A percentile compares a stretch with the other conserved stretches of the same genome.
phyloP scores from a whole-genome alignment of 2,797 vertebrate genomes.

The Phalloptychus januarius region DNA sequence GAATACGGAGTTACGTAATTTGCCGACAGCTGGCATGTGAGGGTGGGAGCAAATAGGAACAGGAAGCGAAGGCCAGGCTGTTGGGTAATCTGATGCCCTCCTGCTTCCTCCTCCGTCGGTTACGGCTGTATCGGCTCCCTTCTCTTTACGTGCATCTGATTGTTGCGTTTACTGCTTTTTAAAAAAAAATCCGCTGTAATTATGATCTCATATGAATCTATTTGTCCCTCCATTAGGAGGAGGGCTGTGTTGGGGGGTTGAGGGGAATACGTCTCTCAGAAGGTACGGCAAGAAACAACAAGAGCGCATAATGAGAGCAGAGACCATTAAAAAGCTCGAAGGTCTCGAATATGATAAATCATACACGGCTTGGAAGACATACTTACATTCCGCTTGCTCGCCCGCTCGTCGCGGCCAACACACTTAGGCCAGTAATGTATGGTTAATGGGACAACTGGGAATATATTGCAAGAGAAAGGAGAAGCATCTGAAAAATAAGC shows the following conservation, averaged over 20 bases:
- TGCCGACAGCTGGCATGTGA: no score
- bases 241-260: fast-evolving
- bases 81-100: constrained; percentile 62
- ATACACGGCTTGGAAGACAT: constrained; percentile 73
- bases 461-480: constrained; percentile 61
- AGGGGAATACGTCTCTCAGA: constrained; percentile 51
- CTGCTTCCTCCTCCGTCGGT: constrained; percentile 11
- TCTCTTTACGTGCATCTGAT: constrained; percentile 49
- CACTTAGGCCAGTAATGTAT: constrained; percentile 75
- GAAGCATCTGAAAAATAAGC: constrained; percentile 60
- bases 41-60: constrained; percentile 65
- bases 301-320: constrained; percentile 73
- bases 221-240: constrained; percentile 73
- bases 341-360: constrained; percentile 75
- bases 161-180: constrained; percentile 52
- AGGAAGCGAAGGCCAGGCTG: constrained; percentile 59
- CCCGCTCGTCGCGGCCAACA: constrained; percentile 63
- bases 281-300: constrained; percentile 62
- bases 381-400: constrained; percentile 70
- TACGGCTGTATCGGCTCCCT: constrained; percentile 23
- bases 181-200: constrained; percentile 55
- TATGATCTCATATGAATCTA: constrained; percentile 71
- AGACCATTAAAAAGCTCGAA: constrained; percentile 73
- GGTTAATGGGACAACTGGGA: constrained; percentile 75
- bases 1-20: no score